Percentiles rank a stretch among this genome's conserved stretches.
These are phyloP conservation scores for Teleopsis dalmanni DNA, from an alignment of 1,140 invertebrate species.

Conservation along the genomic window DNA sequence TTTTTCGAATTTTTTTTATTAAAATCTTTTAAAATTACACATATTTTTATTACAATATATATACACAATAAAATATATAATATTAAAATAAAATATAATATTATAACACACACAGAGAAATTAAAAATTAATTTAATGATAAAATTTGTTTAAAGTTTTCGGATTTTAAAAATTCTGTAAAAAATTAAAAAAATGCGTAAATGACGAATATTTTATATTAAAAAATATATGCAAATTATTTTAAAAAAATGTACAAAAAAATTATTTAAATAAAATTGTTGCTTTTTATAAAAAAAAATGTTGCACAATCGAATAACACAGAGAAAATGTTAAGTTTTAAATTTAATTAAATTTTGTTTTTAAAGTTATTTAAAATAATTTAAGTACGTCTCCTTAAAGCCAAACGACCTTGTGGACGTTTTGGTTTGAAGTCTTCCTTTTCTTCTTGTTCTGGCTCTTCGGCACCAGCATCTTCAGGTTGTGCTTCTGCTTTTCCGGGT, in stretches of 20 bases:
- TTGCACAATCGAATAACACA: too few relatives aligned
- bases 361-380: background rate
- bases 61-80: too few relatives aligned
- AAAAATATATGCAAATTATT: background rate
- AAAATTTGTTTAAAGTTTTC: too few relatives aligned
- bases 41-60: too few relatives aligned
- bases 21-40: too few relatives aligned
- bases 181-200: too few relatives aligned
- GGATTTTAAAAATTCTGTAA: too few relatives aligned
- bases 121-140: too few relatives aligned
- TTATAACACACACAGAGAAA: too few relatives aligned
- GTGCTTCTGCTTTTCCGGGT: conserved; percentile 26
- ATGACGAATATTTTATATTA: background rate
- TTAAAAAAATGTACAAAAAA: background rate
- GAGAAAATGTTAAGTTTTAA: too few relatives aligned
- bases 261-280: background rate
- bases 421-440: conserved; percentile 40
- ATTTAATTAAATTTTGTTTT: background rate
- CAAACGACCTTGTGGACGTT: conserved; percentile 29
- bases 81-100: too few relatives aligned
- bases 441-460: conserved; percentile 37
- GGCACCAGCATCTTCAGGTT: conserved; percentile 27
- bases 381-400: conserved; percentile 38
- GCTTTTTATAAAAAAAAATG: background rate
- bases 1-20: too few relatives aligned